Evolutionary conservation across 2,797 vertebrate genomes (phyloP), one percentile per base, ranked within the genome.

Genomic region (Coluber constrictor): DNA sequence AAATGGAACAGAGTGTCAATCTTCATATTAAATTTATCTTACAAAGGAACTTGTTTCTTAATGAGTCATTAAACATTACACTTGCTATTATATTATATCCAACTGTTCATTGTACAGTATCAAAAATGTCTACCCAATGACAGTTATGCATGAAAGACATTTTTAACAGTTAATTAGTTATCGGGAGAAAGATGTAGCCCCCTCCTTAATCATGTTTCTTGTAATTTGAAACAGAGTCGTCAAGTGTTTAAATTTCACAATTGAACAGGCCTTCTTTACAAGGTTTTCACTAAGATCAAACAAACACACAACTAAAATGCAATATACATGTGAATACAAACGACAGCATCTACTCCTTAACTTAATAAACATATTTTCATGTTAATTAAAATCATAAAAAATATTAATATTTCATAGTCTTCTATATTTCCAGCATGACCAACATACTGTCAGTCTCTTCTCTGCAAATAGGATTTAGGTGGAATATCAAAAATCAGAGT

Each of bases 61-160:
- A 56, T 89, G 87, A 37, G 27, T 90, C 63, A 90, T 70, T 93
- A 93, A 60, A 93, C 25, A 92, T 70, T 63, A 90, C 89, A 29
- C 43, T 93, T 90, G 20, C 15, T 94, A 59, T 57, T 90, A 83
- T 59, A 88, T 27, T 89, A 54, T 51, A 18, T 29, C 57, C 79
- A 32, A 15, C 88, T 92, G 13, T 20, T 63, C 43, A 90, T 59
- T 25, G 87, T 87, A 74, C 51, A 47, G 90, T 90, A 63, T 89
- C 86, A 66, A 86, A 91, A 79, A 54, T 86, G 0, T 51, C 91
- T 86, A 66, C 29, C 74, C 10, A 91, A 55, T 51, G 79, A 74
- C 63, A 90, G 7, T 83, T 92, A 90, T 57, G 79, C 70, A 5
- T 74, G 25, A 92, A 94, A 92, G 70, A 90, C 87, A 18, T 87